Base-by-base conservation (phyloP, 1,140 invertebrate genomes). In the Conus betulinus region DNA sequence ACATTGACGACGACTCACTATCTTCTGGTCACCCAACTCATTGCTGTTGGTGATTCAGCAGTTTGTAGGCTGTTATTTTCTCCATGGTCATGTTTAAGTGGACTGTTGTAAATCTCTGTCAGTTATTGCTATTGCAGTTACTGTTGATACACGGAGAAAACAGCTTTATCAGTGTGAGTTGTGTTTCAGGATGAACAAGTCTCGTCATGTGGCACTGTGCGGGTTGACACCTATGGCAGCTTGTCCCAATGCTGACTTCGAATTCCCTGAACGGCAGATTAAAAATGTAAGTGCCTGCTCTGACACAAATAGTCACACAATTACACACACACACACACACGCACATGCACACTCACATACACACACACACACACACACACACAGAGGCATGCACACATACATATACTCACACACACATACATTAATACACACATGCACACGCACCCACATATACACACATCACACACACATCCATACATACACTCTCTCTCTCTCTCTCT, bases 101-200 rank as follows among this genome's bases (percentile, higher is more conserved):
- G 39, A 39, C 39, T 39, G 39, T 39, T 39, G 39, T 60, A 6
- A 0, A n/a, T 51, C 25, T 10, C 5, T 51, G 63, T 51, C 23
- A 85, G 5, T 20, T n/a, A 6, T n/a, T 7, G 27, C 6, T 15
- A 4, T n/a, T 8, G 7, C 5, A 11, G 55, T 39, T 39, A n/a
- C 17, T 84, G n/a, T 39, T 74, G 67, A 39, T 1, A 39, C 39
- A 39, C 0, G 39, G 39, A 39, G 39, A 39, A 39, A 39, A 39
- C 39, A 39, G 39, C 39, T 39, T 39, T 39, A 39, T 39, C 39
- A 39, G 39, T 39, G 39, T 39, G 39, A 39, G 39, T 53, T 23
- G 51, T 76, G 27, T 86, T 87, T 3, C 85, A 87, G 85, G 25
- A 87, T 87, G 85, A 87, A 23, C 25, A n/a, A 39, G 25, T 51